Evolutionary conservation across 2,888 invertebrate genomes (phyloP).

Genomic region (Dynastes hyllus): DNA sequence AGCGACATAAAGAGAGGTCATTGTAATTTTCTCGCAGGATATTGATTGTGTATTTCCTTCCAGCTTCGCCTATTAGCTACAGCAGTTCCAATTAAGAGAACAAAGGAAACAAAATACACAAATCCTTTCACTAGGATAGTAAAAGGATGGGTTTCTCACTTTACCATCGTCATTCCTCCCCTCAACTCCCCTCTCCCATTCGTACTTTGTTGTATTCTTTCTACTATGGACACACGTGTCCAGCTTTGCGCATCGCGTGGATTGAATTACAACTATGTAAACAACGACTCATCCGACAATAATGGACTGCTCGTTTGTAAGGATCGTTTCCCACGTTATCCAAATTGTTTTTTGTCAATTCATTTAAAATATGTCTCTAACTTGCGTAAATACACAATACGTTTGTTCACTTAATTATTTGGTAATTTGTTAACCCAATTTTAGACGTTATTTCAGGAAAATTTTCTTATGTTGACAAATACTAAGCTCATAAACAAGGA

Average conservation of each 20-base stretch:
- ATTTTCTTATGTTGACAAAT: too few relatives aligned
- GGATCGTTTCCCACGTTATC: constrained; percentile 43
- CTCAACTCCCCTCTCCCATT: background rate
- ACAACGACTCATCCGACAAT: constrained; percentile 43
- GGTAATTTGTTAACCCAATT: constrained; percentile 39
- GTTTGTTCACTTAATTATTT: constrained; percentile 4
- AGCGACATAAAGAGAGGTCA: constrained; percentile 8
- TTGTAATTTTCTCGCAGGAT: background rate
- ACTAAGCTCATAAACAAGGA: too few relatives aligned
- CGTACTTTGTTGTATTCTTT: background rate
- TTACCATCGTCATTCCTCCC: background rate
- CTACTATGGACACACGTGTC: constrained; percentile 30
- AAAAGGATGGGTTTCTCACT: constrained; percentile 3
- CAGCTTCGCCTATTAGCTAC: background rate
- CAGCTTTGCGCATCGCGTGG: constrained; percentile 43
- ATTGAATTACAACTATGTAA: constrained; percentile 47
- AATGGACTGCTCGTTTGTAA: constrained; percentile 51
- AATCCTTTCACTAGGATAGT: background rate
- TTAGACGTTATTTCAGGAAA: background rate
- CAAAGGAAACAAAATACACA: background rate
- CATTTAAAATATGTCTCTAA: background rate
- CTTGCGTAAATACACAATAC: background rate
- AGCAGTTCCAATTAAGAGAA: background rate
- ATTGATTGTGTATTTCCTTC: background rate
- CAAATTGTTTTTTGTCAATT: constrained; percentile 30